Conservation (phyloP, 2,113 vertebrate species). For the Xiphias gladius region DNA sequence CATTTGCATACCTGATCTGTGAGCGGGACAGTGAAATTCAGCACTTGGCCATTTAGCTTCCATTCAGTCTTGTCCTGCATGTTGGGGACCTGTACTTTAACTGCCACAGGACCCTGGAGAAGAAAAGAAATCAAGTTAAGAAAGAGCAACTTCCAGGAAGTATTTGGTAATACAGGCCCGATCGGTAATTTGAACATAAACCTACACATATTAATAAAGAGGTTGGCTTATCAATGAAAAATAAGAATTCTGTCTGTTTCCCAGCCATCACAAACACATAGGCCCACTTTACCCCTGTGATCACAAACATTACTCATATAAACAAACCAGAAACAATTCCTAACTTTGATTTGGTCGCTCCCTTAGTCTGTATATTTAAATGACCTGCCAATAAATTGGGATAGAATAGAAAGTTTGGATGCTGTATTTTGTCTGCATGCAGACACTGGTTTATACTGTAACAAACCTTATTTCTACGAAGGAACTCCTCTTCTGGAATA, state of each 20-base stretch:
- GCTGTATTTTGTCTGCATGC: neutral
- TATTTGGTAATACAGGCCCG: too few species aligned
- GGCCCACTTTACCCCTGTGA: neutral
- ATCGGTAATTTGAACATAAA: neutral
- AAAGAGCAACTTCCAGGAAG: neutral
- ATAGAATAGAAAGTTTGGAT: neutral
- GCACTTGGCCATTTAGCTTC: slow-evolving; percentile 95
- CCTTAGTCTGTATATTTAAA: neutral
- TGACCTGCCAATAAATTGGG: neutral
- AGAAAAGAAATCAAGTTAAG: neutral
- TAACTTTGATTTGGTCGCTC: neutral
- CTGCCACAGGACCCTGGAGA: slow-evolving; percentile 93
- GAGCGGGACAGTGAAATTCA: slow-evolving; percentile 96
- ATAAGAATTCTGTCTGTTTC: neutral
- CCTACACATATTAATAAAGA: neutral
- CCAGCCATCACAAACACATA: neutral
- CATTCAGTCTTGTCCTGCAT: slow-evolving; percentile 99
- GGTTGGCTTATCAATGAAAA: neutral
- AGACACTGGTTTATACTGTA: too few species aligned
- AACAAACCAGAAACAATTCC: neutral
- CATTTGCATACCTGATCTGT: slow-evolving; percentile 91
- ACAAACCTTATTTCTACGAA: slow-evolving; percentile 97
- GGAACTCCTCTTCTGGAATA: slow-evolving; percentile 97
- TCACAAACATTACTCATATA: neutral
- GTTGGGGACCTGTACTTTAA: slow-evolving; percentile 99